Evolutionary conservation across 2,888 invertebrate genomes (phyloP).

Genomic region (Hypolimnas misippus): DNA sequence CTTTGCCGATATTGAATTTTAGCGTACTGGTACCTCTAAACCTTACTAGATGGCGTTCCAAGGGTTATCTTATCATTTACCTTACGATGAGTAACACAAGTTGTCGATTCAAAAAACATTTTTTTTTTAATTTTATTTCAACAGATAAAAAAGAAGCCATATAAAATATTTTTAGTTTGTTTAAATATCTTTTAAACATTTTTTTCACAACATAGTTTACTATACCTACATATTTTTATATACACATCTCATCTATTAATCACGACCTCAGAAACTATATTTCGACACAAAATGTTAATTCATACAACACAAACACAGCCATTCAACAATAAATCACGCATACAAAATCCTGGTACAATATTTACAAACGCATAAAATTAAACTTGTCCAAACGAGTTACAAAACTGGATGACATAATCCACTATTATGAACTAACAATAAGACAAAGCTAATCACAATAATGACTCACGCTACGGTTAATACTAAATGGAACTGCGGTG

Average conservation of each 20-base stretch:
- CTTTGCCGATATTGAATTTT: too few species aligned
- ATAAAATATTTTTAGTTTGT: too few species aligned
- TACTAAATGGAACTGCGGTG: not conserved
- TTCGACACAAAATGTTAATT: not conserved
- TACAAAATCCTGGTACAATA: not conserved
- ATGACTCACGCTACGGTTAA: conserved; percentile 9
- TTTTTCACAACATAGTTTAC: too few species aligned
- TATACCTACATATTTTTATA: too few species aligned
- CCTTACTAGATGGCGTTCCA: too few species aligned
- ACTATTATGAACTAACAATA: conserved; percentile 14
- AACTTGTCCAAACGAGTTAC: not conserved
- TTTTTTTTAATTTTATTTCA: too few species aligned
- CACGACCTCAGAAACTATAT: not conserved
- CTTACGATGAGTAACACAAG: too few species aligned
- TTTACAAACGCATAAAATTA: conserved; percentile 8
- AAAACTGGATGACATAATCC: conserved; percentile 9
- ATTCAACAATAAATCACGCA: not conserved
- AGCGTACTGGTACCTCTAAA: too few species aligned
- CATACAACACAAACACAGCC: not conserved
- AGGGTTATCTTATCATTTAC: too few species aligned
- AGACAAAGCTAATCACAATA: conserved; percentile 15
- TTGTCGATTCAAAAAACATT: too few species aligned
- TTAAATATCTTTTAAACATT: too few species aligned
- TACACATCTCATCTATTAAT: not conserved
- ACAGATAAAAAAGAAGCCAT: too few species aligned